phyloP scores from a whole-genome alignment of 1,140 invertebrate genomes.

The Zaprionus vittiger region DNA sequence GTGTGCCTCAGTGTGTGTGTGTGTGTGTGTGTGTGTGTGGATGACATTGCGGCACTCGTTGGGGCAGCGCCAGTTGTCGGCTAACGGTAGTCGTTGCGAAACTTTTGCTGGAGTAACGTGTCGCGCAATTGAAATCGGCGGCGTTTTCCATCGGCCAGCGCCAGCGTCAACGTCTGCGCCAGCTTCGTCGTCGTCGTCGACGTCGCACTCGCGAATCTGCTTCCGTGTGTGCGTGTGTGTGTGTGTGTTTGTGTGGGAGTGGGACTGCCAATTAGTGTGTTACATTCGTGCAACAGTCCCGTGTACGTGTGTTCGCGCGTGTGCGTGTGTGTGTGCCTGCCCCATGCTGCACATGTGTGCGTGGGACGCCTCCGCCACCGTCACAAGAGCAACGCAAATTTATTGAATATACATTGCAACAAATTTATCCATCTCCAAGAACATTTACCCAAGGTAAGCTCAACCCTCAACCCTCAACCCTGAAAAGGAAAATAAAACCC shows the following conservation, averaged over 20 bases:
- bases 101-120: conserved; percentile 79
- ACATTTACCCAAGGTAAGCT: conserved; percentile 43
- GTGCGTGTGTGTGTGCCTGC: conserved; percentile 21
- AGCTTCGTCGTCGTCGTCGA: conserved; percentile 9
- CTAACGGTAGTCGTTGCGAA: conserved; percentile 75
- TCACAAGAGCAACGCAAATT: conserved; percentile 23
- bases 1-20: conserved; percentile 12
- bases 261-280: conserved; percentile 60
- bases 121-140: conserved; percentile 73
- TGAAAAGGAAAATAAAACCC: not conserved
- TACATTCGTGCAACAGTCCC: conserved; percentile 54
- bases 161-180: conserved; percentile 41
- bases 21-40: conserved; percentile 48
- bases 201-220: conserved; percentile 42
- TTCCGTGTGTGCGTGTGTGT: conserved; percentile 15
- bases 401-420: conserved; percentile 29
- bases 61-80: conserved; percentile 73
- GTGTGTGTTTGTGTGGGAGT: conserved; percentile 33
- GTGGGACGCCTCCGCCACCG: conserved; percentile 29
- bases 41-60: conserved; percentile 73
- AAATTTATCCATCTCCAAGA: conserved; percentile 15
- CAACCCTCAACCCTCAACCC: not conserved
- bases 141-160: conserved; percentile 54
- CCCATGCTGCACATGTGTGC: conserved; percentile 31
- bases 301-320: conserved; percentile 18